Evolutionary conservation across 2,797 vertebrate genomes (phyloP).

Genomic region (Jordanella pulchra): DNA sequence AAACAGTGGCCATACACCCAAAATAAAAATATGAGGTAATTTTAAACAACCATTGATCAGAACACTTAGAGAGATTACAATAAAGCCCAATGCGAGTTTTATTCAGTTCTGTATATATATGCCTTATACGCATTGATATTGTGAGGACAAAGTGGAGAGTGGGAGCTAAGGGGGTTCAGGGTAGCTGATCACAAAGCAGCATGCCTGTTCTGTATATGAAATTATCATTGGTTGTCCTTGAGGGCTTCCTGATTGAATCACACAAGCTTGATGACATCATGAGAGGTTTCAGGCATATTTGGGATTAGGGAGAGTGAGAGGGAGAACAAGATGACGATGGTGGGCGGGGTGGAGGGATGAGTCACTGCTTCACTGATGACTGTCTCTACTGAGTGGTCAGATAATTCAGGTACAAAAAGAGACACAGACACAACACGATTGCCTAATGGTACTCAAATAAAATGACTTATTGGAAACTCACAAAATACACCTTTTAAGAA

Average conservation of each 20-base stretch:
- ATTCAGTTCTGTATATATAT: too few species aligned
- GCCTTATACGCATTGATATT: not conserved
- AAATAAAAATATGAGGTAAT: not conserved
- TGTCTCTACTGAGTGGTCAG: constrained; percentile 76
- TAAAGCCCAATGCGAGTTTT: not conserved
- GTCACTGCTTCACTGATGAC: constrained; percentile 78
- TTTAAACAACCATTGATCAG: not conserved
- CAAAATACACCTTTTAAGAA: constrained; percentile 83
- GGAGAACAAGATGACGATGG: not conserved
- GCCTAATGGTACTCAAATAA: constrained; percentile 82
- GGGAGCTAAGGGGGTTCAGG: constrained; percentile 38
- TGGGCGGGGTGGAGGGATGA: constrained; percentile 61
- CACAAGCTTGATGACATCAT: constrained; percentile 72
- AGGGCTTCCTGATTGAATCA: constrained; percentile 84
- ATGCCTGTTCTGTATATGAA: constrained; percentile 65
- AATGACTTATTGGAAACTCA: constrained; percentile 78
- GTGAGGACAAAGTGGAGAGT: constrained; percentile 9
- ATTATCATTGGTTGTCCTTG: constrained; percentile 84
- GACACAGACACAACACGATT: constrained; percentile 66
- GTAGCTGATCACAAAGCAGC: constrained; percentile 48
- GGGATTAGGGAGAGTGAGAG: constrained; percentile 58
- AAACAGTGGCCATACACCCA: not conserved
- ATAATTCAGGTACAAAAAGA: constrained; percentile 79
- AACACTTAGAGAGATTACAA: not conserved
- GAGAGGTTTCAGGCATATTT: constrained; percentile 75